Conservation (phyloP, 2,113 vertebrate genomes). For the Chionomys nivalis region DNA sequence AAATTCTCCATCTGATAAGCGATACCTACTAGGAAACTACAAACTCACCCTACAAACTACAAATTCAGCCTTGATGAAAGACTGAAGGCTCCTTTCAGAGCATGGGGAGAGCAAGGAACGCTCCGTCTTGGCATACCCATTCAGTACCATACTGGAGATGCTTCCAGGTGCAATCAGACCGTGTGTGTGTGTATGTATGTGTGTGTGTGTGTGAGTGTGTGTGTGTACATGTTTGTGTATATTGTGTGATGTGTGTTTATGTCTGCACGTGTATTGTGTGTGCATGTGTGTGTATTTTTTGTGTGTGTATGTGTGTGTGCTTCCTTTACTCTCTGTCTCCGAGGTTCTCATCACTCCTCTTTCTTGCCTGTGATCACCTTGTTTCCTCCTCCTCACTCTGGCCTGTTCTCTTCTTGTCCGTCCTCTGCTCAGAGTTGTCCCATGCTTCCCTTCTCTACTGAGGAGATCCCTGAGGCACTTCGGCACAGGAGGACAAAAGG, state of each 20-base stretch:
- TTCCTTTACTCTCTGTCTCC: too few relatives aligned
- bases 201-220: accelerated
- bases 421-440: not conserved
- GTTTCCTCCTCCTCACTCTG: not conserved
- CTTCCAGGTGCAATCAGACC: not conserved
- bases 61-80: not conserved
- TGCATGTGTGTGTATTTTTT: not conserved
- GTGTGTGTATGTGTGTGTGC: accelerated
- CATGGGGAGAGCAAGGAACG: not conserved
- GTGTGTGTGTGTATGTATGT: not conserved
- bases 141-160: not conserved
- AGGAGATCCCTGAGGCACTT: not conserved
- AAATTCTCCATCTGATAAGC: not conserved
- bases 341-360: not conserved
- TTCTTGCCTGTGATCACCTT: not conserved
- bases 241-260: not conserved
- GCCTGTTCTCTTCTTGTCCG: not conserved
- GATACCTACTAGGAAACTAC: not conserved
- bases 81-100: not conserved
- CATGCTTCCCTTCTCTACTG: not conserved
- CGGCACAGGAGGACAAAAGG: too few relatives aligned
- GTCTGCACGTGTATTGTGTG: not conserved
- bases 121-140: not conserved
- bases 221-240: accelerated
- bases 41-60: not conserved